Percentiles rank a stretch among this genome's conserved stretches.
Conservation (phyloP, 2,888 invertebrate species). For the Chorisops tibialis region DNA sequence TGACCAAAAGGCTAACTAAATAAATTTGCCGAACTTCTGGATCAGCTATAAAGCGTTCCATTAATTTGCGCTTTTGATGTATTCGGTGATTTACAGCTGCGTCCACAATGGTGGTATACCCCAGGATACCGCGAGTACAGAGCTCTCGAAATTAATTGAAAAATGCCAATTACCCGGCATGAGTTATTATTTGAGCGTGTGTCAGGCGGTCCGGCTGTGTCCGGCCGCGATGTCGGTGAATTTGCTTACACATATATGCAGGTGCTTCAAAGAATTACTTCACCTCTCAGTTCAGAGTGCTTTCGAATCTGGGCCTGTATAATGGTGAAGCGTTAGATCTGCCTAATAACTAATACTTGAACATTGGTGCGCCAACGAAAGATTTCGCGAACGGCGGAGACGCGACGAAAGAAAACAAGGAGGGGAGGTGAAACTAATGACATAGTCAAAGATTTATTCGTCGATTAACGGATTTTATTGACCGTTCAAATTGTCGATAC, state of each 20-base stretch:
- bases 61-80: constrained; percentile 22
- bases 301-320: constrained; percentile 27
- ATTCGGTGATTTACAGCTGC: constrained; percentile 12
- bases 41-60: neutral
- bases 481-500: constrained; percentile 29
- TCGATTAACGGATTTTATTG: constrained; percentile 30
- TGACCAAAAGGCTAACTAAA: constrained; percentile 7
- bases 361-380: neutral
- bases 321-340: neutral
- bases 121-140: constrained; percentile 2
- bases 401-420: neutral
- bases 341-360: neutral
- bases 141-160: constrained; percentile 27
- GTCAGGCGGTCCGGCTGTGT: constrained; percentile 11
- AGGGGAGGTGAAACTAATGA: constrained; percentile 15
- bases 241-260: constrained; percentile 25
- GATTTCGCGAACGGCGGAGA: too few species aligned
- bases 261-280: constrained; percentile 28
- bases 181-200: constrained; percentile 31
- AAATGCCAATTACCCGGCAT: constrained; percentile 31
- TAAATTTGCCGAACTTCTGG: constrained; percentile 22
- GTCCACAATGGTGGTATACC: neutral
- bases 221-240: constrained; percentile 15
- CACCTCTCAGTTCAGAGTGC: constrained; percentile 27
- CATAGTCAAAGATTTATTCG: constrained; percentile 26